Evolutionary conservation across 2,113 vertebrate species (phyloP).

Genomic region (Cichladusa arquata): DNA sequence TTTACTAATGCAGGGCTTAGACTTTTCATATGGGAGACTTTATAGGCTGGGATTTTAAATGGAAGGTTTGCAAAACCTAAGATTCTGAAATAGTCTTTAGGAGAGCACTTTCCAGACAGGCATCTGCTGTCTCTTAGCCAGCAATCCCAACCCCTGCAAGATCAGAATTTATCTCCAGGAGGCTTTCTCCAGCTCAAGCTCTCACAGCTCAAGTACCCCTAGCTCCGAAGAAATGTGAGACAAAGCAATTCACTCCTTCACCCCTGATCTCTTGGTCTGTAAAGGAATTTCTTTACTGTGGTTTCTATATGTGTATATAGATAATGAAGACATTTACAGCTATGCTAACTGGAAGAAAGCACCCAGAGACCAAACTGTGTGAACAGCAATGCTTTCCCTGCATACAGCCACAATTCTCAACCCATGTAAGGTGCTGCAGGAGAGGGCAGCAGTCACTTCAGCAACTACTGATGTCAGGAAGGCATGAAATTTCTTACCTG

Average conservation of each 20-base stretch:
- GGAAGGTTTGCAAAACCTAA: not conserved
- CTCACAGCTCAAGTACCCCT: not conserved
- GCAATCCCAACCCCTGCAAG: not conserved
- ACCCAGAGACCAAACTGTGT: not conserved
- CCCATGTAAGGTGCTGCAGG: not conserved
- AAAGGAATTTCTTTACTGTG: not conserved
- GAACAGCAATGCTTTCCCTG: not conserved
- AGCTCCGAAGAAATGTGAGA: not conserved
- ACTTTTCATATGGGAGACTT: not conserved
- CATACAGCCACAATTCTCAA: not conserved
- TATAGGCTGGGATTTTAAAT: not conserved
- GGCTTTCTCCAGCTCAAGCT: not conserved
- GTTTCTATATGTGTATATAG: not conserved
- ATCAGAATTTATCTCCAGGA: constrained; percentile 10
- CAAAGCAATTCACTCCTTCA: not conserved
- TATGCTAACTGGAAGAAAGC: not conserved
- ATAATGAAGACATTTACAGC: not conserved
- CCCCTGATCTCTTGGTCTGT: not conserved
- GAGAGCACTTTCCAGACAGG: not conserved
- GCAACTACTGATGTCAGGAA: not conserved
- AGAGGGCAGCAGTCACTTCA: not conserved
- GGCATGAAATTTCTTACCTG: not conserved
- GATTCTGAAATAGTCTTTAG: not conserved
- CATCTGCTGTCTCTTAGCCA: not conserved
- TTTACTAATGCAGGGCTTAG: not conserved